phyloP scores from a whole-genome alignment of 2,888 invertebrate species.

The Trypoxylon attenuatum region DNA sequence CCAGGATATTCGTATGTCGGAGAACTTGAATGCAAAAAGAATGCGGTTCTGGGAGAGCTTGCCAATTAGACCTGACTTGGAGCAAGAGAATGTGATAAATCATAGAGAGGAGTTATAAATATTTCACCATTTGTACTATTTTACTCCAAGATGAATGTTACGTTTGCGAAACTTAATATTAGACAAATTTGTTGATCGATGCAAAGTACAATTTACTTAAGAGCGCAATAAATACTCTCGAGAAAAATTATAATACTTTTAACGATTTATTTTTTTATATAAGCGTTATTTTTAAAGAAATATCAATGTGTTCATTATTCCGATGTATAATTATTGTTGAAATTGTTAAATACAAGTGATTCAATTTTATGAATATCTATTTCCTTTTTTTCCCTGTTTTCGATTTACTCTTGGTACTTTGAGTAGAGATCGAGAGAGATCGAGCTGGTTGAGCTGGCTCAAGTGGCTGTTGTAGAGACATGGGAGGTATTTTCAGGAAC shows the following conservation, averaged over 20 bases:
- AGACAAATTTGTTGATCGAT: not conserved
- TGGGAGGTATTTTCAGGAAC: too few relatives aligned
- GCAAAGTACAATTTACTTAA: not conserved
- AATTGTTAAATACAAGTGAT: not conserved
- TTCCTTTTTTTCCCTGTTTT: not conserved
- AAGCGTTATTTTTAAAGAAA: not conserved
- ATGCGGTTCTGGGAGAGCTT: conserved; percentile 80
- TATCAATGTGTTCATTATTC: not conserved
- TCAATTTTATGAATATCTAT: conserved; percentile 1
- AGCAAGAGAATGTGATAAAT: not conserved
- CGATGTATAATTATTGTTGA: not conserved
- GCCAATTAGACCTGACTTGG: conserved; percentile 15
- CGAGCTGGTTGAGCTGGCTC: not conserved
- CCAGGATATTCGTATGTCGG: conserved; percentile 75
- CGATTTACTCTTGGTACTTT: not conserved
- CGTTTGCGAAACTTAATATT: not conserved
- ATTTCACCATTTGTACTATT: too few relatives aligned
- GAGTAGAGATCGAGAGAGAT: not conserved
- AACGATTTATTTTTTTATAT: too few relatives aligned
- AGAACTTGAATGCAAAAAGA: conserved; percentile 77
- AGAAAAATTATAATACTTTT: too few relatives aligned
- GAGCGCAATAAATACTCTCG: too few relatives aligned
- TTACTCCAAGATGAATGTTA: too few relatives aligned
- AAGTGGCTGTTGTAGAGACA: not conserved
- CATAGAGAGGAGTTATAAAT: conserved; percentile 50